A percentile compares a stretch with the other conserved stretches of the same genome.
These are phyloP conservation scores for Ornithoptera alexandrae DNA, from an alignment of 2,888 invertebrate genomes.

Conservation along the genomic window DNA sequence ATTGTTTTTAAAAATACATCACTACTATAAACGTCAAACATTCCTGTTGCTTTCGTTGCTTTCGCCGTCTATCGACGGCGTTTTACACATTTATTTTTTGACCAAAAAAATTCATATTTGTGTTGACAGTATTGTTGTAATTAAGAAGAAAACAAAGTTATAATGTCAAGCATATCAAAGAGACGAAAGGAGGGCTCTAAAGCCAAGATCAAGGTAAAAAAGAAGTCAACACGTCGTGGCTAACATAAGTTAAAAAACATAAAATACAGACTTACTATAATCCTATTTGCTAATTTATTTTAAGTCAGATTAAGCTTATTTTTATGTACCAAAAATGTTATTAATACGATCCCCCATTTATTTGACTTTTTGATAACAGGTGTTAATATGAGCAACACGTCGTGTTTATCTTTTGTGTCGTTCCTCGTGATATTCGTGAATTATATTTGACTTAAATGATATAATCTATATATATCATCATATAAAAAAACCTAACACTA, in stretches of 20 bases:
- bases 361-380: constrained; percentile 5
- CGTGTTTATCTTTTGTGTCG: constrained; percentile 3
- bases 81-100: constrained; percentile 24
- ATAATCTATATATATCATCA: too few species aligned
- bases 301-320: too few species aligned
- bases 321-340: too few species aligned
- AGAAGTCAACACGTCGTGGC: constrained; percentile 49
- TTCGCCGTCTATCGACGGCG: constrained; percentile 22
- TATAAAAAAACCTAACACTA: too few species aligned
- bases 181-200: constrained; percentile 72
- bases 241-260: neutral
- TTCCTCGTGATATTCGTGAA: too few species aligned
- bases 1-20: neutral
- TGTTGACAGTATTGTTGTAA: constrained; percentile 23
- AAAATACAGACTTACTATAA: too few species aligned
- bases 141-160: constrained; percentile 23
- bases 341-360: neutral
- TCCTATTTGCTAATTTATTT: too few species aligned
- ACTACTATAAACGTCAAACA: constrained; percentile 6
- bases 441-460: too few species aligned
- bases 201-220: constrained; percentile 77
- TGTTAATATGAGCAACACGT: constrained; percentile 13
- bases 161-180: constrained; percentile 79
- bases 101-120: constrained; percentile 27
- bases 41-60: constrained; percentile 22